These are phyloP conservation scores for Melieria crassipennis DNA, from an alignment of 2,888 invertebrate genomes.

Conservation along the genomic window DNA sequence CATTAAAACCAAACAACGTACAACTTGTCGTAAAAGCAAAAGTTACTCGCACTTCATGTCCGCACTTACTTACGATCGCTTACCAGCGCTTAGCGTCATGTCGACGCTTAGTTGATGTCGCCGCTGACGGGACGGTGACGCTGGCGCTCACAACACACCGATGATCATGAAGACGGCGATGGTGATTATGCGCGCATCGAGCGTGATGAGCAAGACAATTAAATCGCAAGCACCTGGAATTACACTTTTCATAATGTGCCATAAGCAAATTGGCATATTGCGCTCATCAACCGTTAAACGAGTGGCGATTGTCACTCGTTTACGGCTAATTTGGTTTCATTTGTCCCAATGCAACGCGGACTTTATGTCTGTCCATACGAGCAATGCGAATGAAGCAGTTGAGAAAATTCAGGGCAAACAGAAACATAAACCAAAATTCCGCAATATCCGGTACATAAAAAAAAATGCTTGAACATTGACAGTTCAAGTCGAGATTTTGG, in stretches of 20 bases:
- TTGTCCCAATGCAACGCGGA: too few species aligned
- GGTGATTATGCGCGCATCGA: conserved; percentile 24
- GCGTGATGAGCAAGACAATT: conserved; percentile 25
- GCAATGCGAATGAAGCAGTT: too few species aligned
- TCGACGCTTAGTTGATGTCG: not conserved
- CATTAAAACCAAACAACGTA: conserved; percentile 5
- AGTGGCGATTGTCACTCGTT: too few species aligned
- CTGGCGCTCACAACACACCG: not conserved
- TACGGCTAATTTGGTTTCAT: too few species aligned
- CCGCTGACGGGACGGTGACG: not conserved
- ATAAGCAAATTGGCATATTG: not conserved
- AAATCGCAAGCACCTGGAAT: conserved; percentile 1
- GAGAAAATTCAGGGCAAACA: too few species aligned
- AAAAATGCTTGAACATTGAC: too few species aligned
- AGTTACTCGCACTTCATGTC: conserved; percentile 8
- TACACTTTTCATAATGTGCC: conserved; percentile 14
- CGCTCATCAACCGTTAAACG: too few species aligned
- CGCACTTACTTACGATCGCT: conserved; percentile 3
- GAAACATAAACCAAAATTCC: too few species aligned
- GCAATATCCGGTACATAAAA: too few species aligned
- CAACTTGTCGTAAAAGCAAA: not conserved
- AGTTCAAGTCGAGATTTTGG: too few species aligned
- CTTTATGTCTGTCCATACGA: too few species aligned
- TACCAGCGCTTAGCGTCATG: not conserved
- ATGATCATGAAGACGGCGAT: conserved; percentile 8